Conservation (phyloP, 1,140 invertebrate species). For the Caenorhabditis brenneri region DNA sequence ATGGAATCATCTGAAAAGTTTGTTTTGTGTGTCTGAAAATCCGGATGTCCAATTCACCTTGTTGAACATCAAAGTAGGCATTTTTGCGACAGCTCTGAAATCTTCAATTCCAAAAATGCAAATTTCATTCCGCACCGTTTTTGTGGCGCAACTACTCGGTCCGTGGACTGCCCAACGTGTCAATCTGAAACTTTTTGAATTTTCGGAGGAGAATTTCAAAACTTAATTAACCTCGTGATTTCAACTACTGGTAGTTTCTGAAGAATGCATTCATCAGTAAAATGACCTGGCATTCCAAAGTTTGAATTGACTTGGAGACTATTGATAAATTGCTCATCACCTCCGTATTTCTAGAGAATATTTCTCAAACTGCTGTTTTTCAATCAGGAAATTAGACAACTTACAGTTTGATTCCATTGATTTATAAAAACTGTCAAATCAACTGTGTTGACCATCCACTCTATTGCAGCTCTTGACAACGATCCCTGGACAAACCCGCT, state of each 20-base stretch:
- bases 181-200: background rate
- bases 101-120: constrained; percentile 27
- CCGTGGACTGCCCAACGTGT: background rate
- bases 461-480: background rate
- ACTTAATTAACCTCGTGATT: background rate
- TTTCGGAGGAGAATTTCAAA: background rate
- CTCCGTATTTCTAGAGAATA: background rate
- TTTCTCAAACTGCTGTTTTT: background rate
- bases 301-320: background rate
- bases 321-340: background rate
- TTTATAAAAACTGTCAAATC: background rate
- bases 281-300: constrained; percentile 19
- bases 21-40: background rate
- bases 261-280: background rate
- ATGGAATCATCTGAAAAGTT: background rate
- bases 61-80: background rate
- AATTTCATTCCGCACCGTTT: background rate
- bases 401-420: background rate
- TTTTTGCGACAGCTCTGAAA: background rate
- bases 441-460: background rate
- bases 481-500: background rate
- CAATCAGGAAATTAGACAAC: background rate
- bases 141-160: background rate
- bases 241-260: background rate
- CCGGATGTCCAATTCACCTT: background rate